Base-by-base conservation (phyloP, 2,888 invertebrate species). In the Artemia sinica region DNA sequence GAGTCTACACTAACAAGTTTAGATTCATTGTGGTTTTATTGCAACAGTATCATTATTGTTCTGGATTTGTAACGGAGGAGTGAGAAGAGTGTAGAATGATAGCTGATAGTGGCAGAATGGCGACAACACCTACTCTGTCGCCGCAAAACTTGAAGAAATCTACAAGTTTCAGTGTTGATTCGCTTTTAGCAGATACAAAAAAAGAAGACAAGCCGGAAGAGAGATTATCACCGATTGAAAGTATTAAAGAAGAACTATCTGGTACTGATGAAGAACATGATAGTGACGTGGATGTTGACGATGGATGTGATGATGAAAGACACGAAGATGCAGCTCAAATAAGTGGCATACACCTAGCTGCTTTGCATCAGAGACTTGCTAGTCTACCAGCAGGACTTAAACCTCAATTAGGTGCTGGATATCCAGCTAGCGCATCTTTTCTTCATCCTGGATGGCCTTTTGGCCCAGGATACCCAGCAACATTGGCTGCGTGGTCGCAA, bases 111-210 rank as follows among this genome's bases (percentile, higher is more conserved):
- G 58, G 14, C 14, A 58, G 58, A 18, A 58, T 58, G 58, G n/a
- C 58, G 58, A 18, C 58, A 18, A 14, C 58, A 58, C 58, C 58
- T 58, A 58, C 58, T 14, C 9, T 58, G 58, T 58, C 58, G 58
- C 69, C 67, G 50, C 69, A 51, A 7, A 50, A 51, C 52, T 51
- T 48, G 18, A 68, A 84, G 73, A 84, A 86, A 74, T 86, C 86
- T 75, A 58, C 58, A n/a, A 86, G 86, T 71, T 86, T 86, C 77
- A 86, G 86, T 78, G 86, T 86, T 67, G 86, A 86, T 77, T 82
- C 86, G 0, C 75, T 86, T 41, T 76, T 86, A 51, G 79, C 73
- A 28, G 68, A 70, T 58, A 58, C 58, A n/a, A 58, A 58, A 18
- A 58, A 58, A 58, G 58, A 58, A n/a, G 58, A 58, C n/a, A n/a